A percentile compares a stretch with the other conserved stretches of the same genome.
These are phyloP conservation scores for Bombyx mandarina DNA, from an alignment of 1,140 invertebrate genomes.

Conservation along the genomic window DNA sequence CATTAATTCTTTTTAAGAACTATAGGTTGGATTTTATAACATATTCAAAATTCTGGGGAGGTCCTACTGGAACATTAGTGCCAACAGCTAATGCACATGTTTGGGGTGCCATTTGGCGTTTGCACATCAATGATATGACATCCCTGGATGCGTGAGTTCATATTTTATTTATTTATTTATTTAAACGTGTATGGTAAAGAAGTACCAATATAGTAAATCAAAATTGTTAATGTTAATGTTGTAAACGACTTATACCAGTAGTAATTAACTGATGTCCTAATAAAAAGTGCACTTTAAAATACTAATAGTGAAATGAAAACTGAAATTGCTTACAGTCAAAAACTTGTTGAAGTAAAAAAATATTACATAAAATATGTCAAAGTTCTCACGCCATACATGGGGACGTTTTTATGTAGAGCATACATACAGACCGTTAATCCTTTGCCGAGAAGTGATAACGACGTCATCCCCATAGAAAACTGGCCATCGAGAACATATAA, in stretches of 20 bases:
- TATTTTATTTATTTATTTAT: background rate
- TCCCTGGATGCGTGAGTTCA: constrained; percentile 41
- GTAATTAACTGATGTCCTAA: too few relatives aligned
- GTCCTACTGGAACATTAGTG: constrained; percentile 47
- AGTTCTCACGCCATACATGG: constrained; percentile 40
- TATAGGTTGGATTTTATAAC: constrained; percentile 50
- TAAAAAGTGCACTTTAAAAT: too few relatives aligned
- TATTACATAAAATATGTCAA: constrained; percentile 36
- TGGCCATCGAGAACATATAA: constrained; percentile 51
- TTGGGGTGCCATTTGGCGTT: constrained; percentile 51
- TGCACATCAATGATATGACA: constrained; percentile 24
- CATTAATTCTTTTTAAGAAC: constrained; percentile 21
- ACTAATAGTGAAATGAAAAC: too few relatives aligned
- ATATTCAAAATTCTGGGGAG: constrained; percentile 53
- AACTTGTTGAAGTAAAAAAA: constrained; percentile 38
- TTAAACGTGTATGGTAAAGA: background rate
- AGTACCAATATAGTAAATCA: too few relatives aligned
- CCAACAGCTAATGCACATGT: constrained; percentile 59
- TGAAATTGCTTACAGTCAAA: constrained; percentile 24
- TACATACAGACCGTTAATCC: constrained; percentile 47
- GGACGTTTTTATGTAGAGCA: constrained; percentile 28
- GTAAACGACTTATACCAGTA: too few relatives aligned
- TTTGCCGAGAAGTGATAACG: constrained; percentile 47
- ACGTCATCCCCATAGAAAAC: constrained; percentile 38
- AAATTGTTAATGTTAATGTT: too few relatives aligned